A percentile compares a stretch with the other conserved stretches of the same genome.
phyloP scores from a whole-genome alignment of 2,888 invertebrate species.

The Athetis lepigone region DNA sequence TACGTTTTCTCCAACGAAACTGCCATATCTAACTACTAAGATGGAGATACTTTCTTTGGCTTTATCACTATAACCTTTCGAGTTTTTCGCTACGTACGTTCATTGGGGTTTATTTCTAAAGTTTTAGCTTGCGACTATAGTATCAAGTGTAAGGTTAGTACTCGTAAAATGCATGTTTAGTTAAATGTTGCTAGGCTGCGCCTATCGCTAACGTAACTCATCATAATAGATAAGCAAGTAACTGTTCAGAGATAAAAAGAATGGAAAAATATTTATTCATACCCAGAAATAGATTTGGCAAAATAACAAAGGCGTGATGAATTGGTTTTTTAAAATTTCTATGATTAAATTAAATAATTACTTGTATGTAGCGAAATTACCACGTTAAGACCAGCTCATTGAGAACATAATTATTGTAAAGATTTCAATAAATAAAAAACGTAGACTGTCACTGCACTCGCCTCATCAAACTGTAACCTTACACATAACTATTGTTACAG shows the following conservation, averaged over 20 bases:
- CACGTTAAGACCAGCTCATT: no score
- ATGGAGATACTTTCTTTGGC: slow-evolving; percentile 33
- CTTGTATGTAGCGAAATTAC: no score
- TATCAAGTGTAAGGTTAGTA: slow-evolving; percentile 10
- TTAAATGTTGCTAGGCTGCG: slow-evolving; percentile 25
- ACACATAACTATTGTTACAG: slow-evolving; percentile 1
- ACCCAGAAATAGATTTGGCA: slow-evolving; percentile 13
- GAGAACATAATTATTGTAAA: no score
- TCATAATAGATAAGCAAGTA: slow-evolving; percentile 34
- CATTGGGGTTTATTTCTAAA: slow-evolving; percentile 20
- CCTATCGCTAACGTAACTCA: slow-evolving; percentile 9
- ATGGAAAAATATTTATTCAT: slow-evolving; percentile 3
- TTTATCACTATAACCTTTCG: slow-evolving; percentile 44
- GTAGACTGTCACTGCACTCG: no score
- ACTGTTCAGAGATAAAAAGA: slow-evolving; percentile 15
- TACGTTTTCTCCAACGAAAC: slow-evolving; percentile 36
- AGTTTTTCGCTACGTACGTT: slow-evolving; percentile 3
- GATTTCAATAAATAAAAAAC: no score
- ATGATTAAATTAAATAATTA: no score
- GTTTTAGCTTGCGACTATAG: slow-evolving; percentile 1
- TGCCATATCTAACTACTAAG: slow-evolving; percentile 28
- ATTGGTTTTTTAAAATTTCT: slow-evolving; percentile 2
- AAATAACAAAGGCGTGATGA: neutral
- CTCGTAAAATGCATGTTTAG: slow-evolving; percentile 29
- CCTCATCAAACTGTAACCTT: neutral